Evolutionary conservation across 2,888 invertebrate species (phyloP).

Genomic region (Ceramica pisi): DNA sequence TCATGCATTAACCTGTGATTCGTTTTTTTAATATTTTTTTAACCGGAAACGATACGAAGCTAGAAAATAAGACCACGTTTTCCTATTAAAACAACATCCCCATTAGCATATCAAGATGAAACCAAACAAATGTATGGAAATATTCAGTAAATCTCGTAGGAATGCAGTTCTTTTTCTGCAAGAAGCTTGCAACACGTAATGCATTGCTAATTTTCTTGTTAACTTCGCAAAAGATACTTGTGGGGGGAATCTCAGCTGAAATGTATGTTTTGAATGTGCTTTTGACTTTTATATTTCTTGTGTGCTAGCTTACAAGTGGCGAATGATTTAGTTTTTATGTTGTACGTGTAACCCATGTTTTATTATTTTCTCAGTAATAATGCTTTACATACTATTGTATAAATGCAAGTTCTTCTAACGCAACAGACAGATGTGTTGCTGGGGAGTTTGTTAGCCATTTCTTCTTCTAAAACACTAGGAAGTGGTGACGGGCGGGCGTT

Average conservation of each 20-base stretch:
- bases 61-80: not conserved
- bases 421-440: no score
- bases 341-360: no score
- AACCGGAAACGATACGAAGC: not conserved
- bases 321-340: no score
- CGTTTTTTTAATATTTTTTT: not conserved
- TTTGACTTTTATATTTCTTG: conserved; percentile 11
- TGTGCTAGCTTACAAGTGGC: no score
- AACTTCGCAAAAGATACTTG: conserved; percentile 55
- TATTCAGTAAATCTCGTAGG: conserved; percentile 36
- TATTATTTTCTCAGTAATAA: no score
- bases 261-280: conserved; percentile 35
- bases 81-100: conserved; percentile 28
- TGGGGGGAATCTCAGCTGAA: conserved; percentile 9
- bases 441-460: no score
- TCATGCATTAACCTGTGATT: no score
- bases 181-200: conserved; percentile 57
- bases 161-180: conserved; percentile 56
- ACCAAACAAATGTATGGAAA: conserved; percentile 51
- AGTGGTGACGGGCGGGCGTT: no score
- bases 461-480: no score
- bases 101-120: conserved; percentile 31
- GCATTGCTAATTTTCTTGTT: conserved; percentile 68
- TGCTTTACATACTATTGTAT: no score
- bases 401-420: no score